Base-by-base conservation (phyloP, 2,797 vertebrate species). In the Artibeus lituratus region DNA sequence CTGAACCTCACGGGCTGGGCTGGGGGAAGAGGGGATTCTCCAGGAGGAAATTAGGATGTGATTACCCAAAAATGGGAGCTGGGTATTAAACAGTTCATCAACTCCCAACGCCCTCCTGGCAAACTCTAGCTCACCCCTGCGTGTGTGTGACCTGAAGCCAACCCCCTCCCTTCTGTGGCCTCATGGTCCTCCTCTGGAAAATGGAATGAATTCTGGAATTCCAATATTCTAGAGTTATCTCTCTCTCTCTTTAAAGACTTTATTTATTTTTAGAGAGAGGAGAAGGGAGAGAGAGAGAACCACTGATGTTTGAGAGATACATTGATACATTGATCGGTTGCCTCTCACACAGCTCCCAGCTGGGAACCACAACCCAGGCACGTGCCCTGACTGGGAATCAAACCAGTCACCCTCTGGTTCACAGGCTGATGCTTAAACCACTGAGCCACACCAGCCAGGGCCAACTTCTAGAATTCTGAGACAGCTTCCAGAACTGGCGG, bases 181-280 rank as follows among this genome's bases (percentile, higher is more conserved):
- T 95, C 80, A 19, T 3, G 70, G 37, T 55, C 77, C 89, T 83
- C 70, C 87, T 90, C 85, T 69, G 39, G 78, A 95, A 93, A 92
- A 87, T 62, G n/a, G 95, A 69, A 88, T 86, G 80, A 65, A n/a
- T n/a, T 32, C 59, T 57, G 57, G 73, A 74, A 92, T 90, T 51
- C 96, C 95, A 87, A 15, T 77, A 88, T 92, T 90, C 92, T 92
- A 94, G 94, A 77, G 65, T 37, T 90, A 94, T 35, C 24, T 42
- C 39, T 42, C 39, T 42, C 10, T 26, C 5, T 57, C 24, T 55
- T 55, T 24, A 26, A 12, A 55, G 16, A 51, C 26, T 59, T 57
- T 24, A 57, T 57, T 59, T 29, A 59, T 59, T 59, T 59, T 59
- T 59, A 59, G 57, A 59, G 24, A 59, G 57, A 59, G 10, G 24